These are phyloP conservation scores for Parasteatoda lunata DNA, from an alignment of 2,888 invertebrate genomes.

Conservation along the genomic window DNA sequence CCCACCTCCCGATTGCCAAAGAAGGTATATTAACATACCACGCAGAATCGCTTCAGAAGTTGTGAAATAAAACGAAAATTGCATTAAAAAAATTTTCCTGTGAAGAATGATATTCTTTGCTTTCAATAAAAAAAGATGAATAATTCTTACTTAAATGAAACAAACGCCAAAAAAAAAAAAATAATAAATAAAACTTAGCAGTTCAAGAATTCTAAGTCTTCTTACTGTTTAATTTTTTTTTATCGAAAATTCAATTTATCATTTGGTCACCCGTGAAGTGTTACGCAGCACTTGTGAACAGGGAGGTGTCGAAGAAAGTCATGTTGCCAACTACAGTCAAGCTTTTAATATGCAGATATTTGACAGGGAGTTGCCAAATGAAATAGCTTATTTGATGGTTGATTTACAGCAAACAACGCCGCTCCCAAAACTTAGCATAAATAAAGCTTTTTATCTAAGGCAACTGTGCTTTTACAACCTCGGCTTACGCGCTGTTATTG, in stretches of 20 bases:
- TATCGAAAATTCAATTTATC: background rate
- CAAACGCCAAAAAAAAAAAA: too few relatives aligned
- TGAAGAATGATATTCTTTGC: too few relatives aligned
- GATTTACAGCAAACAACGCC: slow-evolving; percentile 2
- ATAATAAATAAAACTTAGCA: too few relatives aligned
- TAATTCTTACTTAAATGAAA: too few relatives aligned
- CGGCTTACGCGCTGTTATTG: background rate
- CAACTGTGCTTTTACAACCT: slow-evolving; percentile 3
- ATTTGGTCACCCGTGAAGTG: slow-evolving; percentile 8
- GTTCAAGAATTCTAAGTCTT: too few relatives aligned
- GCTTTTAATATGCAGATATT: background rate
- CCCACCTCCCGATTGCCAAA: too few relatives aligned
- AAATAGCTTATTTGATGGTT: background rate
- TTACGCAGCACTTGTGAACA: background rate
- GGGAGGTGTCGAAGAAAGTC: background rate
- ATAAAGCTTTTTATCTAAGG: background rate
- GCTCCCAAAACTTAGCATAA: background rate
- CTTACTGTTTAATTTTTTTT: background rate
- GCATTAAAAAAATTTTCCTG: too few relatives aligned
- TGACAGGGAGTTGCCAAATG: background rate
- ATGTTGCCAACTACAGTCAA: background rate
- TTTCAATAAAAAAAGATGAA: too few relatives aligned
- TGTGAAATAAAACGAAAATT: too few relatives aligned
- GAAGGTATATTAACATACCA: too few relatives aligned
- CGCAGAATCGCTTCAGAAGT: too few relatives aligned